Evolutionary conservation across 2,888 invertebrate species (phyloP).

Genomic region (Meiosimyza decipiens): DNA sequence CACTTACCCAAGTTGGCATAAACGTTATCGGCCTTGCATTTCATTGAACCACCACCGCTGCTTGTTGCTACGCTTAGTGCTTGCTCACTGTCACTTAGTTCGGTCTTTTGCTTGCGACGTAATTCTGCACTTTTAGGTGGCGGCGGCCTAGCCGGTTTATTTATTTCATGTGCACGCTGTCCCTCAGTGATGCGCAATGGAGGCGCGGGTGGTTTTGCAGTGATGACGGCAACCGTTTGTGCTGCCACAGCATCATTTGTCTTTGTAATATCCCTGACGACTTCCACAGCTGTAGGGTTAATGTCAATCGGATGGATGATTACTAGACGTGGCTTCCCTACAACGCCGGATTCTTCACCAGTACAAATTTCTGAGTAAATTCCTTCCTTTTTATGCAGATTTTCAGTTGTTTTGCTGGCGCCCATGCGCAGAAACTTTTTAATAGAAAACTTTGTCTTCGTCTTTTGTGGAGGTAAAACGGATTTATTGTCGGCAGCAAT

Average conservation of each 20-base stretch:
- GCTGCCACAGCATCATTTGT: constrained; percentile 60
- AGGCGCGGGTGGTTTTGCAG: constrained; percentile 76
- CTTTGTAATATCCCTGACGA: constrained; percentile 74
- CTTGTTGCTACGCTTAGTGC: constrained; percentile 41
- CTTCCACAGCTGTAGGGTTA: constrained; percentile 84
- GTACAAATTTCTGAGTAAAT: constrained; percentile 67
- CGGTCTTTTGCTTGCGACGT: constrained; percentile 71
- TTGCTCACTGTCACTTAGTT: neutral
- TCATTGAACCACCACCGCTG: constrained; percentile 57
- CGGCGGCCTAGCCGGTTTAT: constrained; percentile 78
- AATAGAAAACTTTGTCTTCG: constrained; percentile 82
- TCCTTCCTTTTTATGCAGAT: constrained; percentile 62
- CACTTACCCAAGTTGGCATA: constrained; percentile 83
- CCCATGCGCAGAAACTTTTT: constrained; percentile 86
- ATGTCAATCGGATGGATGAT: constrained; percentile 90
- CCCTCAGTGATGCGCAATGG: constrained; percentile 71
- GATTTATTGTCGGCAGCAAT: constrained; percentile 46
- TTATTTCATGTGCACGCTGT: constrained; percentile 66
- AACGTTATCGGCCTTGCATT: constrained; percentile 72
- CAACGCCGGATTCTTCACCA: constrained; percentile 60
- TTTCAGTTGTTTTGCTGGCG: constrained; percentile 74
- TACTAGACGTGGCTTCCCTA: constrained; percentile 78
- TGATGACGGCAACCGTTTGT: constrained; percentile 63
- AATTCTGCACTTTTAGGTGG: constrained; percentile 77
- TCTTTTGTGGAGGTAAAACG: constrained; percentile 65